These are phyloP conservation scores for Galendromus occidentalis DNA, from an alignment of 1,140 invertebrate genomes.

Conservation along the genomic window DNA sequence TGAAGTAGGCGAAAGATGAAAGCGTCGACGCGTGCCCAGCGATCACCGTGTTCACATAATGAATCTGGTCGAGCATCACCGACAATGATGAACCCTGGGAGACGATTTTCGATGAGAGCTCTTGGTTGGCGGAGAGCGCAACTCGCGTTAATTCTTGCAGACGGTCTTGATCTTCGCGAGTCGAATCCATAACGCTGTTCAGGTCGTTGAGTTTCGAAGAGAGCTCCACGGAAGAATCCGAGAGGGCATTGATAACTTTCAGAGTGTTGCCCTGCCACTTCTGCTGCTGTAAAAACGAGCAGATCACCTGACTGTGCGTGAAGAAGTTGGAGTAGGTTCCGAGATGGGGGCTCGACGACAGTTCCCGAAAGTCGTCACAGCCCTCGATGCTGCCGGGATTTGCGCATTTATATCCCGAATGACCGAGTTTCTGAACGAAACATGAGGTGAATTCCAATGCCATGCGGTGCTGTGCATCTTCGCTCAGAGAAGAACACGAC, in stretches of 20 bases:
- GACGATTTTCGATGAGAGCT: not conserved
- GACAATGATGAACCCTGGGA: constrained; percentile 4
- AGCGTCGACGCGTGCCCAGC: not conserved
- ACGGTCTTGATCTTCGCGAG: constrained; percentile 2
- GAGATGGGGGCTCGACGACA: not conserved
- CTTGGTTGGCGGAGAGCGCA: not conserved
- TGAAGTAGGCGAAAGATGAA: not conserved
- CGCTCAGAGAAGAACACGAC: not conserved
- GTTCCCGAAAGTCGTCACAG: not conserved
- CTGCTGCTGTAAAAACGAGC: constrained; percentile 2
- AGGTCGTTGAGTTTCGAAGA: not conserved
- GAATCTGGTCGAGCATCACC: not conserved
- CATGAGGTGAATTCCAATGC: not conserved
- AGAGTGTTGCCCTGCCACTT: not conserved
- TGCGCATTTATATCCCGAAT: not conserved
- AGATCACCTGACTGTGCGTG: constrained; percentile 1
- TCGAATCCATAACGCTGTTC: not conserved
- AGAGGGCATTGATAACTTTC: not conserved
- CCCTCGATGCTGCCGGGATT: not conserved
- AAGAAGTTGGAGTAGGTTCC: not conserved
- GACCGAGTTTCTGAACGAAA: not conserved
- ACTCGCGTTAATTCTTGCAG: not conserved
- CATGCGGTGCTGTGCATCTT: not conserved
- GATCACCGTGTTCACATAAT: not conserved
- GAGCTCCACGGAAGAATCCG: not conserved